These are phyloP conservation scores for Rhinolophus sinicus DNA, from an alignment of 2,113 vertebrate genomes.

Conservation along the genomic window DNA sequence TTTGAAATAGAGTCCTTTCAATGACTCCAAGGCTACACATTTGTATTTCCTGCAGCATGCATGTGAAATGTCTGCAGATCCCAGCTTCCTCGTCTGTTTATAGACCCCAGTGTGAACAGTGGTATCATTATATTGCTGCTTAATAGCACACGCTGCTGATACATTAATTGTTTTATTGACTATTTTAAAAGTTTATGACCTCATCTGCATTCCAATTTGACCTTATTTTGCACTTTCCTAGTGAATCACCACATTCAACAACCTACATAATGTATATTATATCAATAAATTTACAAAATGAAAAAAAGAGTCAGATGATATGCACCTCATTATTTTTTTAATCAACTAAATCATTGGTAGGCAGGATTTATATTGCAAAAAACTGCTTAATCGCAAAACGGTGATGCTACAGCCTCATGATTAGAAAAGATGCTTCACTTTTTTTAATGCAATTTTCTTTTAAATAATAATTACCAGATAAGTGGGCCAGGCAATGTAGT, in stretches of 20 bases:
- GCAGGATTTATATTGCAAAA: slow-evolving; percentile 47
- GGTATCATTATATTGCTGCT: slow-evolving; percentile 52
- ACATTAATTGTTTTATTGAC: slow-evolving; percentile 84
- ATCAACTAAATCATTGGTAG: slow-evolving; percentile 69
- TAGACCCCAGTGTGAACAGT: slow-evolving; percentile 66
- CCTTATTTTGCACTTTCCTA: slow-evolving; percentile 79
- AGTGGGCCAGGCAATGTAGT: background rate
- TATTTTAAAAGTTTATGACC: slow-evolving; percentile 80
- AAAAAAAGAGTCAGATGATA: slow-evolving; percentile 65
- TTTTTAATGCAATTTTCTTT: slow-evolving; percentile 42
- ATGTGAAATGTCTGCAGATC: slow-evolving; percentile 20
- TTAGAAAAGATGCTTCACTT: slow-evolving; percentile 17
- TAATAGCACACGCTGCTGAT: slow-evolving; percentile 72
- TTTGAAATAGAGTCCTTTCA: background rate
- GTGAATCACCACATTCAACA: slow-evolving; percentile 75
- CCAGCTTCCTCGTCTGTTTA: slow-evolving; percentile 46
- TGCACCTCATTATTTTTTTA: slow-evolving; percentile 71
- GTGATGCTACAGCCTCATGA: background rate
- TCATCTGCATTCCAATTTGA: slow-evolving; percentile 74
- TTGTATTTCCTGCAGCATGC: background rate
- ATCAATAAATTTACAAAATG: slow-evolving; percentile 76
- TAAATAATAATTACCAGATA: slow-evolving; percentile 48
- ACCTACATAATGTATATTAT: slow-evolving; percentile 76
- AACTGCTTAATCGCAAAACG: slow-evolving; percentile 49
- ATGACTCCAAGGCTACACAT: background rate